Conservation (phyloP, 2,797 vertebrate genomes). For the Calcarius lapponicus region DNA sequence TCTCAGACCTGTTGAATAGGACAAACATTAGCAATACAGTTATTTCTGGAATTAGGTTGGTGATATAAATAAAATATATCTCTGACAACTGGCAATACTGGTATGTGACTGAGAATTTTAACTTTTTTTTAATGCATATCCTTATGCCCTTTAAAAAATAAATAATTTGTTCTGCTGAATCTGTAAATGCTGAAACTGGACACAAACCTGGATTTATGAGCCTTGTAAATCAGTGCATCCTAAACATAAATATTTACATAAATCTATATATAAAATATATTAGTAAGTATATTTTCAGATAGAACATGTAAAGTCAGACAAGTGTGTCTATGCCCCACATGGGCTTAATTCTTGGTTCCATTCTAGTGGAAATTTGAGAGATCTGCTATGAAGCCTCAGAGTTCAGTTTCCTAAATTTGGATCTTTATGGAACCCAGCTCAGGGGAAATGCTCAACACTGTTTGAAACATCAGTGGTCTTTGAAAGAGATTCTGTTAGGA, state of each 20-base stretch:
- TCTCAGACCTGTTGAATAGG: conserved; percentile 58
- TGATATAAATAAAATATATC: not conserved
- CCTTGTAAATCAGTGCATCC: not conserved
- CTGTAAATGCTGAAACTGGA: not conserved
- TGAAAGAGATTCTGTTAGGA: not conserved
- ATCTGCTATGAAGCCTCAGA: not conserved
- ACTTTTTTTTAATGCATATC: not conserved
- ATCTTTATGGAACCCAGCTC: not conserved
- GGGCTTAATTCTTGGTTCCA: not conserved
- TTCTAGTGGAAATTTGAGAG: not conserved
- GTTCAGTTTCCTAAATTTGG: not conserved
- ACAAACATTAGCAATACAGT: not conserved
- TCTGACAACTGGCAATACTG: not conserved
- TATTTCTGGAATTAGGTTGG: not conserved
- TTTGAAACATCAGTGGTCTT: not conserved
- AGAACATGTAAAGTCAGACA: not conserved
- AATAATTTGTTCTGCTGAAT: not conserved
- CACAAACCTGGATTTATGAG: not conserved
- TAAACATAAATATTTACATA: not conserved
- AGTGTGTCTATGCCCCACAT: not conserved
- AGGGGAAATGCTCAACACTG: not conserved
- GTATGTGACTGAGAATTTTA: not conserved
- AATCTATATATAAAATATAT: not conserved
- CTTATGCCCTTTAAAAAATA: not conserved
- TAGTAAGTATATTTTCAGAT: not conserved